Percentiles rank a stretch among this genome's conserved stretches.
phyloP scores from a whole-genome alignment of 2,113 vertebrate species.

The Pardalotus punctatus region DNA sequence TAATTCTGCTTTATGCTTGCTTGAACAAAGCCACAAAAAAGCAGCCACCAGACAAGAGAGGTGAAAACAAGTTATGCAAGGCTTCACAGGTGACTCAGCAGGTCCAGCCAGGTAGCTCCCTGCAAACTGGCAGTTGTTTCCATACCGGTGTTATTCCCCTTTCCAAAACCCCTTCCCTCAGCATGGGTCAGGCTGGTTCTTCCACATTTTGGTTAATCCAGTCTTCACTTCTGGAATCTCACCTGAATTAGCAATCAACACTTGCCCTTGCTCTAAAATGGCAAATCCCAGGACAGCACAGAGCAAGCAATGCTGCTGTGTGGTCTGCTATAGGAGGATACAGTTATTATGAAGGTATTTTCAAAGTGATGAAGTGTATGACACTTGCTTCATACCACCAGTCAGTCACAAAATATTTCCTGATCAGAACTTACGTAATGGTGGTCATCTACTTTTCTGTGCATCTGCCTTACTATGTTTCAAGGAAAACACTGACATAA shows the following conservation, averaged over 20 bases:
- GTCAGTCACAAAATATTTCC: background rate
- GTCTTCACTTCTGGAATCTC: background rate
- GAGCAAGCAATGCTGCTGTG: background rate
- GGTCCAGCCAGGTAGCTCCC: background rate
- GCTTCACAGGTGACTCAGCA: background rate
- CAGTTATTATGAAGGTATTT: background rate
- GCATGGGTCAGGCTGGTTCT: background rate
- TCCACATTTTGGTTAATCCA: background rate
- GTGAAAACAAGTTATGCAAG: background rate
- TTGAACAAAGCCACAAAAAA: background rate
- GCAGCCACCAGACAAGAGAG: background rate
- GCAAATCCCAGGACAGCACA: background rate
- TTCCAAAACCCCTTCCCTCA: background rate
- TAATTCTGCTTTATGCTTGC: background rate
- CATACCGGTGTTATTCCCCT: background rate
- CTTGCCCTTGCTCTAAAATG: background rate
- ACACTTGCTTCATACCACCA: background rate
- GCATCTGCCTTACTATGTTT: fast-evolving
- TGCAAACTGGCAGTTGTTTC: background rate
- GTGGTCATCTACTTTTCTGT: background rate
- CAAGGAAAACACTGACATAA: background rate
- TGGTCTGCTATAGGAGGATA: background rate
- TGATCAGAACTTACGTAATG: background rate
- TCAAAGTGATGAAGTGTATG: background rate
- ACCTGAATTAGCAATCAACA: background rate